phyloP scores from a whole-genome alignment of 2,888 invertebrate species.

The Acleris cristana region DNA sequence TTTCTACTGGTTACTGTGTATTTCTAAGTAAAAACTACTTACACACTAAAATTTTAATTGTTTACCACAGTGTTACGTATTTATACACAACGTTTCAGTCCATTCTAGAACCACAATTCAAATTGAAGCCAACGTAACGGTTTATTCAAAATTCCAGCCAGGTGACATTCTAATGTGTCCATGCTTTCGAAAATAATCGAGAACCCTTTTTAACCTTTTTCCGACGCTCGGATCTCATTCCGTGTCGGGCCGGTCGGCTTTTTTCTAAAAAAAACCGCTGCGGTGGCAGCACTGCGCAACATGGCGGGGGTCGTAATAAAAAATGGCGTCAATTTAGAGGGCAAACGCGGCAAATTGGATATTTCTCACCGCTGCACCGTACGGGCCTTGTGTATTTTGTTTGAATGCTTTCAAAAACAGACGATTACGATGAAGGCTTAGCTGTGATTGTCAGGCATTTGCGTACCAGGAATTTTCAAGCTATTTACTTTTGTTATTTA shows the following conservation, averaged over 20 bases:
- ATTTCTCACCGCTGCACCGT: conserved; percentile 72
- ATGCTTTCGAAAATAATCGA: conserved; percentile 25
- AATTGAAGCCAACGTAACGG: too few species aligned
- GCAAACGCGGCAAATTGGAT: conserved; percentile 79
- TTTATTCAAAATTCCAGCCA: conserved; percentile 2
- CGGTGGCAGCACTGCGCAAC: conserved; percentile 59
- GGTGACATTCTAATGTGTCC: conserved; percentile 11
- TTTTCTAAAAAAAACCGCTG: conserved; percentile 38
- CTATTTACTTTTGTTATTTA: background rate
- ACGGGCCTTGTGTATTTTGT: conserved; percentile 57
- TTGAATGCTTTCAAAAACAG: conserved; percentile 27
- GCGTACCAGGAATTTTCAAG: background rate
- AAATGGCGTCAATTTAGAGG: conserved; percentile 79
- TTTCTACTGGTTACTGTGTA: too few species aligned
- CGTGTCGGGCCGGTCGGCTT: conserved; percentile 13
- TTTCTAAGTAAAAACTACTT: too few species aligned
- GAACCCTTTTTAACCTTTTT: conserved; percentile 23
- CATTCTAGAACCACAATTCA: too few species aligned
- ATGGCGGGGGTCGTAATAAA: conserved; percentile 71
- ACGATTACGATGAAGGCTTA: conserved; percentile 17
- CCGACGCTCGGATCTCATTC: conserved; percentile 28
- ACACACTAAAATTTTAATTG: too few species aligned
- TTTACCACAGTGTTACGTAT: too few species aligned
- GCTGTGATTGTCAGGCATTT: conserved; percentile 16
- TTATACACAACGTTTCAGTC: too few species aligned